Evolutionary conservation across 2,113 vertebrate species (phyloP), one percentile per base, ranked within the genome.

Genomic region (Laticauda laticaudata): DNA sequence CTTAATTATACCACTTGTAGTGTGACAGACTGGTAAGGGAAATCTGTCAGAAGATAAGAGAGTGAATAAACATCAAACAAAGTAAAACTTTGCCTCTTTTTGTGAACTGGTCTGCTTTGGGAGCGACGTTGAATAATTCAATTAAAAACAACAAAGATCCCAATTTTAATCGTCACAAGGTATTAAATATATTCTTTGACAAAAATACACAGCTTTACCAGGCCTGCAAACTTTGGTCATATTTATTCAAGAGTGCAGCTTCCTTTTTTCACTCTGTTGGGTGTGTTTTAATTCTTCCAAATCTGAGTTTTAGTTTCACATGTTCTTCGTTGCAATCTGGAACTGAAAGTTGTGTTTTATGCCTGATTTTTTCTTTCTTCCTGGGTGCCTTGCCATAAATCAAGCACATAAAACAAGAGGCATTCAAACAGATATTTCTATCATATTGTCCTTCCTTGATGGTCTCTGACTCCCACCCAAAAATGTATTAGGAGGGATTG

Each of bases 1-100:
- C 90, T 48, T 93, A 92, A n/a, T 64, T 43, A 86, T 94, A 94
- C 53, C 55, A 54, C 7, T n/a, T 86, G 26, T 39, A 61, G 90
- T 61, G 69, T 87, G 75, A 93, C n/a, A 86, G 81, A 24, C n/a
- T 24, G 43, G 86, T 4, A 59, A n/a, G 34, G 81, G 43, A 15
- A n/a, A 61, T 34, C 85, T 39, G 5, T 45, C n/a, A 59, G 55
- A 86, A 86, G 45, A 51, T 21, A 93, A 51, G 29, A 2, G 18
- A 59, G 43, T 51, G 21, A 61, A 21, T 90, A 86, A 90, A 51
- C 75, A 56, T 24, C 59, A 57, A 86, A 59, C 23, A 5, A 55
- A 45, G 85, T 81, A 85, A 55, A 61, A 26, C 57, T 23, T 29
- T 85, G n/a, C 55, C 10, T 26, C 3, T 48, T 34, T 89, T 81